These are phyloP conservation scores for Vannuccia rotundouncinata DNA, from an alignment of 2,888 invertebrate genomes.

Conservation along the genomic window DNA sequence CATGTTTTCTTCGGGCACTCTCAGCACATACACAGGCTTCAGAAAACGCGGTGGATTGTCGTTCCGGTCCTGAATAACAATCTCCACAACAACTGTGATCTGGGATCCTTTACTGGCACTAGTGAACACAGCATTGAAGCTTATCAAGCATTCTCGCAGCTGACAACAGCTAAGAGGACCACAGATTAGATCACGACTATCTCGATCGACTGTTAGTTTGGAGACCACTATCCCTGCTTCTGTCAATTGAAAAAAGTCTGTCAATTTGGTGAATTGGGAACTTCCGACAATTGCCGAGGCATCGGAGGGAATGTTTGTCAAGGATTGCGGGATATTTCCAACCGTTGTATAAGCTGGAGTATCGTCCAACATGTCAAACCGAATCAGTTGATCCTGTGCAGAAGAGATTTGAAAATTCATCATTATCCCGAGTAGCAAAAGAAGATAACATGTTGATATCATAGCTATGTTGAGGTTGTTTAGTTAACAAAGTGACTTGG, in stretches of 20 bases:
- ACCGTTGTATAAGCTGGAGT: not conserved
- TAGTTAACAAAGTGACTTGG: too few relatives aligned
- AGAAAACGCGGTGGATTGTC: constrained; percentile 32
- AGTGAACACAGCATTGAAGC: not conserved
- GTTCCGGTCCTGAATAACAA: constrained; percentile 25
- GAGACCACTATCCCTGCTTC: constrained; percentile 5
- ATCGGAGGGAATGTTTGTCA: not conserved
- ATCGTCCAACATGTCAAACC: not conserved
- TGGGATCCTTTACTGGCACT: not conserved
- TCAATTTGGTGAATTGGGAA: constrained; percentile 22
- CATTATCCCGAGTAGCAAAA: too few relatives aligned
- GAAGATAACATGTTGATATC: too few relatives aligned
- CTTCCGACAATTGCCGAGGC: constrained; percentile 8
- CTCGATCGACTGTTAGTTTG: constrained; percentile 27
- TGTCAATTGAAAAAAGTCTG: constrained; percentile 29
- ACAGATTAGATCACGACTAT: constrained; percentile 31
- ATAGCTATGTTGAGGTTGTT: too few relatives aligned
- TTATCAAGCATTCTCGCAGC: not conserved
- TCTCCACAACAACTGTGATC: not conserved
- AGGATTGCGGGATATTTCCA: not conserved
- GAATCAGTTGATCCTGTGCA: not conserved
- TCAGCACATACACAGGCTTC: not conserved
- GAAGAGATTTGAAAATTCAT: too few relatives aligned
- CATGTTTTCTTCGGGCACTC: constrained; percentile 25
- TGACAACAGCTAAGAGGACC: constrained; percentile 34